Evolutionary conservation across 2,797 vertebrate genomes (phyloP).

Genomic region (Sebastes oblongus): DNA sequence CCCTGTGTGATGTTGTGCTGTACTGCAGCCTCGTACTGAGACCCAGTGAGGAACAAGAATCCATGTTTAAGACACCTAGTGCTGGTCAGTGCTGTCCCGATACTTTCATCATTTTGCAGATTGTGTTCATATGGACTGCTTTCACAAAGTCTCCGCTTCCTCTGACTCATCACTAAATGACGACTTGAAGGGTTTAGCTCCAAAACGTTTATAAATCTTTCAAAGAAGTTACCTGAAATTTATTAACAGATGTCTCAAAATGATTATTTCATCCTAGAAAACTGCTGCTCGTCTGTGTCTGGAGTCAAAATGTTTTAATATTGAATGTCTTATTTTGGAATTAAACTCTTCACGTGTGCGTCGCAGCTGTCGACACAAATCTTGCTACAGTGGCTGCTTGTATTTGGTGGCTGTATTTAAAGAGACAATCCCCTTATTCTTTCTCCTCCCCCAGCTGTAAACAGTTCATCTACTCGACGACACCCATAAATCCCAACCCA

Average conservation of each 20-base stretch:
- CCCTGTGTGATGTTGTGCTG: conserved; percentile 76
- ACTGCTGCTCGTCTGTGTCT: conserved; percentile 20
- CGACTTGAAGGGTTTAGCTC: conserved; percentile 54
- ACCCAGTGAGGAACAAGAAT: conserved; percentile 61
- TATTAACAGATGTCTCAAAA: conserved; percentile 44
- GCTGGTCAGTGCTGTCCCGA: conserved; percentile 67
- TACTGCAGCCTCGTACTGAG: conserved; percentile 55
- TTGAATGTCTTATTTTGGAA: conserved; percentile 30
- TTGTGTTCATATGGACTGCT: conserved; percentile 76
- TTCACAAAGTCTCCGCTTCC: conserved; percentile 37
- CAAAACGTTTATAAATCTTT: conserved; percentile 42
- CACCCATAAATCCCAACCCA: conserved; percentile 49
- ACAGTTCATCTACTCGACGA: conserved; percentile 42
- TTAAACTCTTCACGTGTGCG: conserved; percentile 49
- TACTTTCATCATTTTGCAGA: conserved; percentile 44
- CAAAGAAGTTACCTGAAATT: conserved; percentile 53
- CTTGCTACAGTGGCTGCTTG: conserved; percentile 66
- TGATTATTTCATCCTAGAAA: conserved; percentile 42
- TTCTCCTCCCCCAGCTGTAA: conserved; percentile 26
- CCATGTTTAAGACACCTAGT: conserved; percentile 72
- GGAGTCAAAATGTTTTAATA: conserved; percentile 35
- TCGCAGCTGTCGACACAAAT: conserved; percentile 23
- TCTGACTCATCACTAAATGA: conserved; percentile 32
- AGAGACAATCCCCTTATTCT: conserved; percentile 33
- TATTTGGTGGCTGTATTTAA: conserved; percentile 58